phyloP scores from a whole-genome alignment of 2,888 invertebrate genomes.

The Serripes groenlandicus region DNA sequence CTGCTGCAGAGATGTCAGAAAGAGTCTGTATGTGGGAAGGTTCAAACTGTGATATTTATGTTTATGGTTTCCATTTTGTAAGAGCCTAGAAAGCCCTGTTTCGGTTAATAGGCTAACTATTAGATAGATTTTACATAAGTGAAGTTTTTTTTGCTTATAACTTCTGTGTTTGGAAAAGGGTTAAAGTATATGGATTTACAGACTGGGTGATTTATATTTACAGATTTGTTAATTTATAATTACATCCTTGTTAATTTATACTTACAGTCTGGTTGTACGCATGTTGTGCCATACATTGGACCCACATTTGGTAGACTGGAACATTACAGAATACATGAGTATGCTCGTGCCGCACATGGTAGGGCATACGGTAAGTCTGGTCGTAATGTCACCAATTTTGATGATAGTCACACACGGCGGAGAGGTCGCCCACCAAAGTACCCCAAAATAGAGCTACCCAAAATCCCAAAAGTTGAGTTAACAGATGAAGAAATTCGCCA shows the following conservation, averaged over 20 bases:
- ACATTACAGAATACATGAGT: constrained; percentile 95
- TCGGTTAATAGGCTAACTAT: too few species aligned
- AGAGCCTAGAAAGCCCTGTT: too few species aligned
- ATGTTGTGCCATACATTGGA: constrained; percentile 88
- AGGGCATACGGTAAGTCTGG: constrained; percentile 67
- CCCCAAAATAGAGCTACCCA: constrained; percentile 85
- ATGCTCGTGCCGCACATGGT: constrained; percentile 86
- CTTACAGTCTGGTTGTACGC: constrained; percentile 82
- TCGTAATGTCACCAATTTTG: constrained; percentile 37
- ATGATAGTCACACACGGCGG: constrained; percentile 90
- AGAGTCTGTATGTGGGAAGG: too few species aligned
- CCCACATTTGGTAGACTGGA: constrained; percentile 89
- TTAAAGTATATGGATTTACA: too few species aligned
- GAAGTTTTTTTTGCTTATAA: too few species aligned
- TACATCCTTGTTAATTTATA: constrained; percentile 21
- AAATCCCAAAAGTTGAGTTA: constrained; percentile 83
- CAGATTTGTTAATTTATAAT: background rate
- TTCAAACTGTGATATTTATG: too few species aligned
- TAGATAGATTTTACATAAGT: too few species aligned
- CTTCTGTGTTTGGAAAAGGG: too few species aligned
- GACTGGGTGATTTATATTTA: too few species aligned
- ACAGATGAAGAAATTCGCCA: constrained; percentile 76
- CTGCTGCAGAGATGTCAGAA: too few species aligned
- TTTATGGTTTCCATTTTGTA: too few species aligned
- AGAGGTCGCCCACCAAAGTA: constrained; percentile 99